These are phyloP conservation scores for Tetragonisca angustula DNA, from an alignment of 2,888 invertebrate species.

Conservation along the genomic window DNA sequence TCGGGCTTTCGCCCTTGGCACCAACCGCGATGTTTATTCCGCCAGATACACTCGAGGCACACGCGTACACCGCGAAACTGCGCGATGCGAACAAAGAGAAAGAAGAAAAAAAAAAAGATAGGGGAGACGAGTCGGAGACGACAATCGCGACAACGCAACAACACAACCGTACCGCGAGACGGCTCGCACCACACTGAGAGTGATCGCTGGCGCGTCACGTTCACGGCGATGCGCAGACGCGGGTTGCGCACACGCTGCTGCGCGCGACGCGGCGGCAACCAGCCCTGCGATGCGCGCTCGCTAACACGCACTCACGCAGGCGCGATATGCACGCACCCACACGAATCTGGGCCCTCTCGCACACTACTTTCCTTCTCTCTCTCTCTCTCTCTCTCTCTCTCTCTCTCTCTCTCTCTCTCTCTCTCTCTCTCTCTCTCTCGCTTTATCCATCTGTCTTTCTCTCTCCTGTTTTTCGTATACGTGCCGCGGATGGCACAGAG, in stretches of 20 bases:
- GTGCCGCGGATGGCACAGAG: constrained; percentile 60
- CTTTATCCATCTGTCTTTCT: too few species aligned
- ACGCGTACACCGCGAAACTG: constrained; percentile 37
- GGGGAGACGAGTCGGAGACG: not conserved
- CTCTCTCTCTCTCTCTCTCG: not conserved
- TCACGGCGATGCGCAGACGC: constrained; percentile 74
- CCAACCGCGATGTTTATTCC: constrained; percentile 48
- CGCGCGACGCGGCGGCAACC: constrained; percentile 67
- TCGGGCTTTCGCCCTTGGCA: constrained; percentile 43
- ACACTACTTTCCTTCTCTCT: not conserved
- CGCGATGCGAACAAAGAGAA: constrained; percentile 8
- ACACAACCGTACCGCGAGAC: constrained; percentile 67
- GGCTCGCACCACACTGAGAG: constrained; percentile 79
- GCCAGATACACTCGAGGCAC: constrained; percentile 51
- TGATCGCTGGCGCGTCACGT: constrained; percentile 77
- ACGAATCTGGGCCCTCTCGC: not conserved
- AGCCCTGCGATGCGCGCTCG: constrained; percentile 44
- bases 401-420: not conserved
- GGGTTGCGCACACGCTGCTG: constrained; percentile 70
- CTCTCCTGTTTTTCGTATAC: constrained; percentile 3
- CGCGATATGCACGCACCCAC: constrained; percentile 59
- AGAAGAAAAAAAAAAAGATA: too few species aligned
- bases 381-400: not conserved
- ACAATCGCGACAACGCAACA: not conserved
- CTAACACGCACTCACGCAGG: constrained; percentile 62